Percentiles rank a stretch among this genome's conserved stretches.
phyloP scores from a whole-genome alignment of 2,888 invertebrate genomes.

The Rhagium mordax region DNA sequence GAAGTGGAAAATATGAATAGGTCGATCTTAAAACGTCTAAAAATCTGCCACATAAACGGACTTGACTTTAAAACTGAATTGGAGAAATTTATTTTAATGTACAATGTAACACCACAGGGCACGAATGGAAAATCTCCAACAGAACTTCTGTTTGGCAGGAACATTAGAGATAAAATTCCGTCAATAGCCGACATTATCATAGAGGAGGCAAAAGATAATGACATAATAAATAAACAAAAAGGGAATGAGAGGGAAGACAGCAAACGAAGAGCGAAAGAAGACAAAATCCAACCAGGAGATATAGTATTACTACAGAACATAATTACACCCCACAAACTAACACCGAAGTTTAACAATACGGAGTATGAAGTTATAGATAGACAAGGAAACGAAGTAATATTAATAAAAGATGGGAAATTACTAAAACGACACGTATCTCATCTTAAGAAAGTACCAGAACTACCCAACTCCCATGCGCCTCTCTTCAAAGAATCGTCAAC shows the following conservation, averaged over 20 bases:
- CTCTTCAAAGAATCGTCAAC: too few relatives aligned
- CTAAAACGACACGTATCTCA: conserved; percentile 35
- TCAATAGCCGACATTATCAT: conserved; percentile 41
- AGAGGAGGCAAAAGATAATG: conserved; percentile 48
- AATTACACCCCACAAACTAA: conserved; percentile 28
- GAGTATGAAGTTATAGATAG: conserved; percentile 32
- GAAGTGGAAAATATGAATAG: conserved; percentile 57
- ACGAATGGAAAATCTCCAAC: conserved; percentile 55
- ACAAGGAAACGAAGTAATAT: conserved; percentile 37
- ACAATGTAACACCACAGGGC: conserved; percentile 52
- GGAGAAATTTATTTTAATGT: conserved; percentile 48
- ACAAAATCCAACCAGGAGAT: conserved; percentile 37
- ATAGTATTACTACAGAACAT: conserved; percentile 37
- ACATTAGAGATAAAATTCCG: conserved; percentile 52
- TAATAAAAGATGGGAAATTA: conserved; percentile 16
- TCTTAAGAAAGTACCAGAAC: conserved; percentile 26
- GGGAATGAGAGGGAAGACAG: conserved; percentile 51
- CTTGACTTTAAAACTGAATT: too few relatives aligned
- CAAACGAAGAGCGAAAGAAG: conserved; percentile 41
- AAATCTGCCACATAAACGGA: conserved; percentile 35
- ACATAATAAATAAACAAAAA: conserved; percentile 52
- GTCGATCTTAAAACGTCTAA: conserved; percentile 52
- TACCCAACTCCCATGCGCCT: too few relatives aligned
- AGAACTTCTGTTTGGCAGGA: conserved; percentile 15
- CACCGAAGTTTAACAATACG: not conserved